phyloP scores from a whole-genome alignment of 2,888 invertebrate genomes.

The Cephus nigrinus region DNA sequence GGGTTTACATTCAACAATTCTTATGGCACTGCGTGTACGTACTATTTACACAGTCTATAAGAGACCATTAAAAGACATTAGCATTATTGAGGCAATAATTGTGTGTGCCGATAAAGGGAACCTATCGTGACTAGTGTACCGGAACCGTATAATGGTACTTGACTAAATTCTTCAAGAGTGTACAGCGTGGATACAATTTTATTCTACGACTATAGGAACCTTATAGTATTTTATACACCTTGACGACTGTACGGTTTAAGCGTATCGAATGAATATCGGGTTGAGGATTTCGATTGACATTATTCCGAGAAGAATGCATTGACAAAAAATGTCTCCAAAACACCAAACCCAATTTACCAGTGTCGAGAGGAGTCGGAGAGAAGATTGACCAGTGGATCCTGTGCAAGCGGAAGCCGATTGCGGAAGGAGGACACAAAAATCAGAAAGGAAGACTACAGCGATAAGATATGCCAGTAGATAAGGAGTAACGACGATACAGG shows the following conservation, averaged over 20 bases:
- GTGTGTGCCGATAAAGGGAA: background rate
- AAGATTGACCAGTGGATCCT: background rate
- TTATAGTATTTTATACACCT: background rate
- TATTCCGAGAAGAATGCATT: background rate
- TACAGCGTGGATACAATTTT: background rate
- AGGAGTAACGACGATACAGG: background rate
- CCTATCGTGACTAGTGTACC: background rate
- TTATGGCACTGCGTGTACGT: background rate
- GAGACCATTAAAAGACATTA: background rate
- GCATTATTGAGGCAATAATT: background rate
- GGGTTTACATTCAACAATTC: background rate
- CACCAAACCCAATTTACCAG: background rate
- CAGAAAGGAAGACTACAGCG: background rate
- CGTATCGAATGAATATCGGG: background rate
- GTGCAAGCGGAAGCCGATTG: background rate
- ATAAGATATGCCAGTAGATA: background rate
- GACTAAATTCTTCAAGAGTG: background rate
- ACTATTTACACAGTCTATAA: background rate
- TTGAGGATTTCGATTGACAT: background rate
- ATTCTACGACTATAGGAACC: background rate
- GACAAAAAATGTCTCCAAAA: background rate
- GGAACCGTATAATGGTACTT: background rate
- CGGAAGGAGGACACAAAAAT: background rate
- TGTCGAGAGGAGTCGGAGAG: background rate
- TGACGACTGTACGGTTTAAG: background rate